Conservation (phyloP, 2,888 invertebrate genomes). For the Dynastes tityus region DNA sequence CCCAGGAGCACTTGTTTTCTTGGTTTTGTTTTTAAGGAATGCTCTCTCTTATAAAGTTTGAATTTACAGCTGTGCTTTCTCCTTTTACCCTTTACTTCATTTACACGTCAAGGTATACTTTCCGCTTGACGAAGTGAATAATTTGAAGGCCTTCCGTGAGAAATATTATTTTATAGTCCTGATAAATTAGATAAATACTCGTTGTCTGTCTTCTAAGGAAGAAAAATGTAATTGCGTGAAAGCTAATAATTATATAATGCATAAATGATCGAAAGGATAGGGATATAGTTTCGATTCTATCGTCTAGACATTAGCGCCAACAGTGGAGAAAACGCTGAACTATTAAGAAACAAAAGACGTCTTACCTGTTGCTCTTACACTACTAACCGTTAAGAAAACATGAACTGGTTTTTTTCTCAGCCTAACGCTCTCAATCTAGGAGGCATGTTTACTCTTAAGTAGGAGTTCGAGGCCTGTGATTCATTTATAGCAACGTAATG, state of each 20-base stretch:
- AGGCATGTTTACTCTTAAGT: slow-evolving; percentile 40
- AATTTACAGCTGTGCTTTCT: slow-evolving; percentile 58
- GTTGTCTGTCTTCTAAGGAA: not conserved
- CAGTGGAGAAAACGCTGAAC: slow-evolving; percentile 66
- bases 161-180: not conserved
- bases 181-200: not conserved
- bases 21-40: slow-evolving; percentile 63
- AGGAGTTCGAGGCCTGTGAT: slow-evolving; percentile 26
- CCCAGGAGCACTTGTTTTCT: slow-evolving; percentile 59
- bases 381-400: slow-evolving; percentile 60
- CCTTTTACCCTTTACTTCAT: slow-evolving; percentile 52
- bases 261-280: slow-evolving; percentile 10
- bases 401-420: slow-evolving; percentile 38
- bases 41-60: slow-evolving; percentile 52
- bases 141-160: slow-evolving; percentile 22
- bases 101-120: slow-evolving; percentile 43
- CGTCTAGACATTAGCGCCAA: slow-evolving; percentile 65
- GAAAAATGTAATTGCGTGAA: slow-evolving; percentile 16
- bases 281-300: slow-evolving; percentile 12
- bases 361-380: slow-evolving; percentile 65
- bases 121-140: slow-evolving; percentile 52
- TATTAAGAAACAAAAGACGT: slow-evolving; percentile 62
- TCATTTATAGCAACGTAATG: slow-evolving; percentile 29
- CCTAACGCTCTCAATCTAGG: slow-evolving; percentile 27
- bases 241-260: not conserved